Base-by-base conservation (phyloP, 1,140 invertebrate species). In the Telenomus remus region DNA sequence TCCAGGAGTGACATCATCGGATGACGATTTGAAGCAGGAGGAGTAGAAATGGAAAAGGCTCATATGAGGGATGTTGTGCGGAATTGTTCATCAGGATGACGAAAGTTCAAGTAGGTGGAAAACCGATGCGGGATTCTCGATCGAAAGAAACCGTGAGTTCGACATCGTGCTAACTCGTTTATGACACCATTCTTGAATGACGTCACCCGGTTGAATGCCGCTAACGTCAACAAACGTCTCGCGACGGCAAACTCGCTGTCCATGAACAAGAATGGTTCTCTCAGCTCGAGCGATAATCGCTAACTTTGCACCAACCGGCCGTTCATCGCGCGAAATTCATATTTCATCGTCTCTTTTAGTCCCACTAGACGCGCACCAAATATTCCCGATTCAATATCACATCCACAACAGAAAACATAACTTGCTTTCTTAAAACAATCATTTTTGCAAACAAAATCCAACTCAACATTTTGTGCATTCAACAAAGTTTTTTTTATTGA, bases 181-280 rank as follows among this genome's bases (percentile, higher is more conserved):
- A 71, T 71, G 74, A 77, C 74, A 68, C 68, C 63, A 76, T 76
- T 76, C 63, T 59, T 39, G 42, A 34, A 68, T 77, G 68, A 77
- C 74, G 74, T 71, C 74, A 77, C 42, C 49, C 48, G 14, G 68
- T 48, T 72, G 68, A 70, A 70, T 69, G 53, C 64, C 54, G 60
- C 73, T 70, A 76, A 76, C 74, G 74, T 76, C 63, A 76, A 76
- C 66, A 70, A 76, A 76, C 50, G 60, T 39, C 19, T 65, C 60
- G 65, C 73, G 60, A 66, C 55, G 42, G 56, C 54, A 66, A 73
- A 73, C 70, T 60, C 64, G 72, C 35, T 43, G 64, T 64, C 64
- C 72, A 39, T 64, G 64, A 75, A 59, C 59, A 49, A 57, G 63
- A 74, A 75, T 69, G 72, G 59, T 3, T 39, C 9, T 5, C 46